phyloP scores from a whole-genome alignment of 1,140 invertebrate genomes.

The Drosophila lini region DNA sequence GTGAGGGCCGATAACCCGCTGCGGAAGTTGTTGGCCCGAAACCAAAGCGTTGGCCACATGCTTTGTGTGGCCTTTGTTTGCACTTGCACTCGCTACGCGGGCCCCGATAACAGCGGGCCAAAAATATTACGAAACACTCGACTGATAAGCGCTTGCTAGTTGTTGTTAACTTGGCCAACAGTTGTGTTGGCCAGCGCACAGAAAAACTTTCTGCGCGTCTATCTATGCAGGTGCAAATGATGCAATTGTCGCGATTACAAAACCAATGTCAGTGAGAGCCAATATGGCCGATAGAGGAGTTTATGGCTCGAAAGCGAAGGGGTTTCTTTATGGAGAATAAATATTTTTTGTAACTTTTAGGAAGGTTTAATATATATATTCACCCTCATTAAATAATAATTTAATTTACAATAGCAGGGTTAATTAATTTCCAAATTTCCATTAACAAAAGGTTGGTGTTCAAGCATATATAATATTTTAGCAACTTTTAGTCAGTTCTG shows the following conservation, averaged over 20 bases:
- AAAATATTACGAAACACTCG: slow-evolving; percentile 50
- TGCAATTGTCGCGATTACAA: slow-evolving; percentile 66
- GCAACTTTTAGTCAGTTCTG: background rate
- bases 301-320: background rate
- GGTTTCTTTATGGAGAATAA: background rate
- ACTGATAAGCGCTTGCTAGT: slow-evolving; percentile 23
- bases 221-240: slow-evolving; percentile 67
- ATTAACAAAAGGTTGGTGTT: no score
- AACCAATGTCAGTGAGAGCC: slow-evolving; percentile 47
- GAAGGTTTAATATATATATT: no score
- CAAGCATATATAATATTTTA: background rate
- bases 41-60: background rate
- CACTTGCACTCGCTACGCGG: slow-evolving; percentile 11
- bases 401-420: no score
- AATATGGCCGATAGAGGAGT: background rate
- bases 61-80: slow-evolving; percentile 16
- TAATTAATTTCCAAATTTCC: no score
- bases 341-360: no score
- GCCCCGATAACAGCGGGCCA: slow-evolving; percentile 24
- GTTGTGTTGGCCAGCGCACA: slow-evolving; percentile 15
- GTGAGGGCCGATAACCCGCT: slow-evolving; percentile 61
- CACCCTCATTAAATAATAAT: no score
- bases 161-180: slow-evolving; percentile 28
- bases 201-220: slow-evolving; percentile 35
- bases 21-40: slow-evolving; percentile 56